Evolutionary conservation across 2,113 vertebrate genomes (phyloP).

Genomic region (Rallus limicola): DNA sequence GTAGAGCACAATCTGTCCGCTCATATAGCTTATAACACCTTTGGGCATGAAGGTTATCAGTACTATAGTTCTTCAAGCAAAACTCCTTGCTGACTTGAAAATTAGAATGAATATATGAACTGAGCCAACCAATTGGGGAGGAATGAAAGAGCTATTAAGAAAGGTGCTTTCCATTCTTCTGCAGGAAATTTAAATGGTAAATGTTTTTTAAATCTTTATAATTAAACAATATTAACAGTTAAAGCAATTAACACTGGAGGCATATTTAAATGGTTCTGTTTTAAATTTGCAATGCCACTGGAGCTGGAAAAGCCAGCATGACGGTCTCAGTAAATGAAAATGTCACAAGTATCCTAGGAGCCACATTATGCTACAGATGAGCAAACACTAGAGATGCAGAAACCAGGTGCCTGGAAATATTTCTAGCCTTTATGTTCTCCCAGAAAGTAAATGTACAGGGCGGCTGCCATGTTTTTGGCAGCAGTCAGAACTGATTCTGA

Average conservation of each 20-base stretch:
- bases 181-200: background rate
- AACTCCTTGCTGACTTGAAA: background rate
- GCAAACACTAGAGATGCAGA: background rate
- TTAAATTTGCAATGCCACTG: background rate
- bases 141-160: background rate
- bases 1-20: background rate
- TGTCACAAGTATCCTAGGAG: background rate
- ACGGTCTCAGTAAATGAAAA: background rate
- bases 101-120: background rate
- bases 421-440: background rate
- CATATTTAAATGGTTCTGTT: background rate
- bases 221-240: background rate
- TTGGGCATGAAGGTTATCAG: background rate
- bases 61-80: background rate
- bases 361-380: background rate
- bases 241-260: background rate
- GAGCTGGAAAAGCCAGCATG: background rate
- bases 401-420: background rate
- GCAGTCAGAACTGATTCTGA: background rate
- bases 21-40: background rate
- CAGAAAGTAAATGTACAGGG: background rate
- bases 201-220: constrained; percentile 6
- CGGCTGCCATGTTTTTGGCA: background rate
- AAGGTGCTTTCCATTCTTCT: background rate
- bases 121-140: background rate